Evolutionary conservation across 2,797 vertebrate genomes (phyloP).

Genomic region (Chiroxiphia lanceolata): DNA sequence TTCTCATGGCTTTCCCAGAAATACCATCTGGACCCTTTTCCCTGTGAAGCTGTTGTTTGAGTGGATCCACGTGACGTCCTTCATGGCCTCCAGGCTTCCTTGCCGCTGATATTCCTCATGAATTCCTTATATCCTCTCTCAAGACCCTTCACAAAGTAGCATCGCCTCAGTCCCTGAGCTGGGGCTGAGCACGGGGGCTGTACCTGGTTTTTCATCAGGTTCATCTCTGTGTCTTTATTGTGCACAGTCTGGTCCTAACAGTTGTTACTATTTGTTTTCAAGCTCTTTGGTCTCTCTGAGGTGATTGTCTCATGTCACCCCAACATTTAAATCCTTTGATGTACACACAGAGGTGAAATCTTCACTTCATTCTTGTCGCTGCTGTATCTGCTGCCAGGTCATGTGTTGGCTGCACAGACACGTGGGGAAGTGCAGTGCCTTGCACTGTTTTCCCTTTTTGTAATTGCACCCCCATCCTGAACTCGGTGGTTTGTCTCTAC

Average conservation of each 20-base stretch:
- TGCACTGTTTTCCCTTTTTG: background rate
- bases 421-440: rapidly evolving
- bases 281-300: background rate
- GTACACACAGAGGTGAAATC: rapidly evolving
- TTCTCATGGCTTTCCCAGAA: background rate
- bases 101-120: background rate
- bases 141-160: background rate
- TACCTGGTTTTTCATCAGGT: background rate
- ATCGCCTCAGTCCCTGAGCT: background rate
- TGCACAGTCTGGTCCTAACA: rapidly evolving
- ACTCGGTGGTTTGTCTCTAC: background rate
- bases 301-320: background rate
- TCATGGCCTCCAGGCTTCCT: background rate
- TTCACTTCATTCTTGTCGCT: background rate
- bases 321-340: background rate
- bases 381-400: background rate
- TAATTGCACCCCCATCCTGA: background rate
- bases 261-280: background rate
- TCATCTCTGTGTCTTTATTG: background rate
- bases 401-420: background rate
- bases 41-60: background rate
- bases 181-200: background rate
- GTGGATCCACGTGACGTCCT: background rate
- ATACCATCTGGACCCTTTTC: background rate
- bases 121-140: background rate